Conservation (phyloP, 2,888 invertebrate species). For the Cepaea hortensis region DNA sequence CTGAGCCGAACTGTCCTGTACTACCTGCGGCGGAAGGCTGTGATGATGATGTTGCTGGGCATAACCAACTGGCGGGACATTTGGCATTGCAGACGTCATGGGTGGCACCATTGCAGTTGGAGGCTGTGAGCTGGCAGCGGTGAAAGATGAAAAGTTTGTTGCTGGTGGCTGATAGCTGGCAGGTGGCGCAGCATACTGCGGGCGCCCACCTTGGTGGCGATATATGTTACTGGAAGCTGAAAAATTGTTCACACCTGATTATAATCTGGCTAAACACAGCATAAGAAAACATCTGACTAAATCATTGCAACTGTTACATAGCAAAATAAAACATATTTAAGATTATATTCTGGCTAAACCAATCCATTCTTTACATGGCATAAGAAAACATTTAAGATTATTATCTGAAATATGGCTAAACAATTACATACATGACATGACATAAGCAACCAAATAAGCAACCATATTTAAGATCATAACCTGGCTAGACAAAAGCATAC, state of each 20-base stretch:
- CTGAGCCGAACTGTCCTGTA: conserved; percentile 12
- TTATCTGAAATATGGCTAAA: no score
- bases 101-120: conserved; percentile 56
- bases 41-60: conserved; percentile 10
- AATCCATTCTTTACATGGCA: no score
- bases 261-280: no score
- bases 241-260: background rate
- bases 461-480: no score
- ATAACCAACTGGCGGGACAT: conserved; percentile 38
- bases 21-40: conserved; percentile 8
- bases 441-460: no score
- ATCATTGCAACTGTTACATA: no score
- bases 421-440: no score
- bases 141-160: conserved; percentile 38
- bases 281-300: no score
- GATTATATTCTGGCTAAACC: no score
- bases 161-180: conserved; percentile 56
- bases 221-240: conserved; percentile 52
- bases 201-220: conserved; percentile 56
- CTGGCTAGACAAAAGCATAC: no score
- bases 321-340: no score
- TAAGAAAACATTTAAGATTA: no score
- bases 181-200: conserved; percentile 70
- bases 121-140: conserved; percentile 39
- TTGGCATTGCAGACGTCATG: conserved; percentile 28